Percentiles rank a stretch among this genome's conserved stretches.
phyloP scores from a whole-genome alignment of 2,113 vertebrate species.

The Lathamus discolor region DNA sequence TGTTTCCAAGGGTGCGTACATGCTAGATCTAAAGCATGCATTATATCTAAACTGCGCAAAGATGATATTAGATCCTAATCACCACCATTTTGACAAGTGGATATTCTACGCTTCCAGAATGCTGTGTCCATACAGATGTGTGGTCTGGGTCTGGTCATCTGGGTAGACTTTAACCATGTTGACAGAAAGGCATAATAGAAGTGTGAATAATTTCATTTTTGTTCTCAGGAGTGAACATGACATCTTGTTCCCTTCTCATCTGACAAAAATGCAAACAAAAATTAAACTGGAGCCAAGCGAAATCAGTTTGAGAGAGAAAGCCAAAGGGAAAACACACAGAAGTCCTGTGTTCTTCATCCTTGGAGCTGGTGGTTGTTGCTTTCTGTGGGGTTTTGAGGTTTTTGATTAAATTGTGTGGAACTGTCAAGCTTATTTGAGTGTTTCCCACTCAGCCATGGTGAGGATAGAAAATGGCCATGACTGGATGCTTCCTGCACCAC shows the following conservation, averaged over 20 bases:
- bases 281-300: constrained; percentile 41
- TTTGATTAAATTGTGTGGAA: constrained; percentile 30
- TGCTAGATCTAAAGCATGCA: background rate
- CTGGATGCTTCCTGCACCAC: background rate
- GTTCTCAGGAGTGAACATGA: constrained; percentile 24
- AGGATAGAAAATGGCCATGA: background rate
- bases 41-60: background rate
- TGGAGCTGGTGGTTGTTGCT: background rate
- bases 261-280: constrained; percentile 62
- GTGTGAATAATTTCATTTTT: constrained; percentile 44
- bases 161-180: background rate
- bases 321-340: constrained; percentile 22
- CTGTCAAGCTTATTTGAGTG: background rate
- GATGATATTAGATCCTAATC: background rate
- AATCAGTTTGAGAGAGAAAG: constrained; percentile 36
- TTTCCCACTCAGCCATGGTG: background rate
- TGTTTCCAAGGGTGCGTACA: background rate
- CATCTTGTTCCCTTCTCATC: constrained; percentile 49
- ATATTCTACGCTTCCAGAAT: background rate
- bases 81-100: background rate
- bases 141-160: background rate
- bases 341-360: constrained; percentile 4
- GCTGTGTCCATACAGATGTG: fast-evolving
- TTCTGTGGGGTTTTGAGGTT: background rate
- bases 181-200: constrained; percentile 1